phyloP scores from a whole-genome alignment of 2,888 invertebrate genomes.

The Macrosoma leucophasiata region DNA sequence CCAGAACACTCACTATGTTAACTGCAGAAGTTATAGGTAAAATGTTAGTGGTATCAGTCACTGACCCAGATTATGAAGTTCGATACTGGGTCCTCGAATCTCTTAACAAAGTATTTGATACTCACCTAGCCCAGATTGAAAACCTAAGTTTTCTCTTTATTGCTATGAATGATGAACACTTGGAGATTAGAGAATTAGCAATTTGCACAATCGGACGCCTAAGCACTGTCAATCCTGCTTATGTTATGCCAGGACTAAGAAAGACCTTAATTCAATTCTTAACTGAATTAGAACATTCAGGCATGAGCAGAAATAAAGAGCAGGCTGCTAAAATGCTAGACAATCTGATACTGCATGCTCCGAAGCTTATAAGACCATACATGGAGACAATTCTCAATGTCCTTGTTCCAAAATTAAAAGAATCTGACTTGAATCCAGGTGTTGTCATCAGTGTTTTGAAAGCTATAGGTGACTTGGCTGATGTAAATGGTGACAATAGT shows the following conservation, averaged over 20 bases:
- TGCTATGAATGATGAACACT: constrained; percentile 97
- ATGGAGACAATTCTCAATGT: constrained; percentile 96
- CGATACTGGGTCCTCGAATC: constrained; percentile 94
- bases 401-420: constrained; percentile 92
- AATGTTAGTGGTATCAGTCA: constrained; percentile 93
- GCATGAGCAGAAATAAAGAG: constrained; percentile 97
- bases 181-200: constrained; percentile 95
- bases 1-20: constrained; percentile 89
- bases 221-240: constrained; percentile 97
- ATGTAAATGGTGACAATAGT: constrained; percentile 89
- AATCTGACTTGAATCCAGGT: constrained; percentile 93
- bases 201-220: constrained; percentile 95
- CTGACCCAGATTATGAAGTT: constrained; percentile 96
- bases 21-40: constrained; percentile 92
- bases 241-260: constrained; percentile 97
- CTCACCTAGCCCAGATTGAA: constrained; percentile 96
- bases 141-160: constrained; percentile 94
- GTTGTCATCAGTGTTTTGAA: constrained; percentile 94
- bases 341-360: constrained; percentile 95
- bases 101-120: constrained; percentile 93
- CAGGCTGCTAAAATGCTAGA: constrained; percentile 97
- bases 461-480: constrained; percentile 96
- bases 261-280: constrained; percentile 94
- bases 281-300: constrained; percentile 96
- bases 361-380: constrained; percentile 94